Evolutionary conservation across 2,888 invertebrate genomes (phyloP).

Genomic region (Bombyx huttoni): DNA sequence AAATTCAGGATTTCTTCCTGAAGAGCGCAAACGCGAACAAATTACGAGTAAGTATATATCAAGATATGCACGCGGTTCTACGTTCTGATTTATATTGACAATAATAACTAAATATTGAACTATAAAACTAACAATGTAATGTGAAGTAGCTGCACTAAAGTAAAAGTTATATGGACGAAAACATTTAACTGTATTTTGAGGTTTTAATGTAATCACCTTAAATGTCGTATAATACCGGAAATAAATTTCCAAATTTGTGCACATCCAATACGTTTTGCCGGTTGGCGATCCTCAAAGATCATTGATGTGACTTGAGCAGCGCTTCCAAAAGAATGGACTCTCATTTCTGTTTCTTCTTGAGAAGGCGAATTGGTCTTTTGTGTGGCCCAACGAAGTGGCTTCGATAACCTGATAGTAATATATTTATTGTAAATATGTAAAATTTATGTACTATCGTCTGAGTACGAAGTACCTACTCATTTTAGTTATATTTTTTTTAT

Average conservation of each 20-base stretch:
- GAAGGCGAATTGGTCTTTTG: constrained; percentile 53
- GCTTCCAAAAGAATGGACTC: constrained; percentile 50
- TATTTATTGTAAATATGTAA: not conserved
- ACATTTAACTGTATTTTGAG: not conserved
- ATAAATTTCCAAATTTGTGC: constrained; percentile 16
- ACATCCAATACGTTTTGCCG: constrained; percentile 34
- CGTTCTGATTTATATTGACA: too few species aligned
- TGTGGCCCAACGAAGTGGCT: constrained; percentile 57
- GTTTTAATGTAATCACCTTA: constrained; percentile 4
- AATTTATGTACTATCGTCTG: too few species aligned
- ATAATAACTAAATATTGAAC: too few species aligned
- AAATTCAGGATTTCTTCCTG: too few species aligned
- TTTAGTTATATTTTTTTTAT: too few species aligned
- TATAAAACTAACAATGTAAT: too few species aligned
- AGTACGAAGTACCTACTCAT: too few species aligned
- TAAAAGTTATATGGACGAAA: not conserved
- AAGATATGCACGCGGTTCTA: too few species aligned
- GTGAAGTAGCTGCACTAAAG: not conserved
- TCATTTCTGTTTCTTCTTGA: constrained; percentile 46
- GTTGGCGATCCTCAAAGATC: constrained; percentile 18
- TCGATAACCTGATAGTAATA: constrained; percentile 15
- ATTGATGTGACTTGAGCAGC: constrained; percentile 14
- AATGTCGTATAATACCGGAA: constrained; percentile 9
- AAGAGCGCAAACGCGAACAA: too few species aligned
- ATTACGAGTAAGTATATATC: too few species aligned